A percentile compares a stretch with the other conserved stretches of the same genome.
Conservation (phyloP, 2,113 vertebrate species). For the Carassius gibelio region DNA sequence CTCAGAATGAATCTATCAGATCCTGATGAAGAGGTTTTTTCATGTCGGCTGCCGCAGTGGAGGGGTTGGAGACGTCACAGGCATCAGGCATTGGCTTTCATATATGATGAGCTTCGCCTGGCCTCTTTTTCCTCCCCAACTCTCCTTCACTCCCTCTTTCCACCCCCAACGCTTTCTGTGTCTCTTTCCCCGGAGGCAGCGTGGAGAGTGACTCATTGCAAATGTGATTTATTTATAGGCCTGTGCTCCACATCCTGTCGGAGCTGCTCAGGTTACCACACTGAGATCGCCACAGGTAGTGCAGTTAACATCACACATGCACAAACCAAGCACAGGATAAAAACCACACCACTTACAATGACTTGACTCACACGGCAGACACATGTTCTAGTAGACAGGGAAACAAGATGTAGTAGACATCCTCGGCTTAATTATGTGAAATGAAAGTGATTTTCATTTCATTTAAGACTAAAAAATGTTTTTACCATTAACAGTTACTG, state of each 20-base stretch:
- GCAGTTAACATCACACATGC: slow-evolving; percentile 30
- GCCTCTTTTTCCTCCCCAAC: not conserved
- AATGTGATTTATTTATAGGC: slow-evolving; percentile 55
- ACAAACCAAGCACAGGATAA: slow-evolving; percentile 13
- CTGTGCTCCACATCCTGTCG: slow-evolving; percentile 29
- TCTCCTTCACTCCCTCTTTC: slow-evolving; percentile 31
- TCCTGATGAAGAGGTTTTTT: not conserved
- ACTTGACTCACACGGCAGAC: not conserved
- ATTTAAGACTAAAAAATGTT: not conserved
- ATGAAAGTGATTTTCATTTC: not conserved
- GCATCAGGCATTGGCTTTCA: not conserved
- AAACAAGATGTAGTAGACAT: not conserved
- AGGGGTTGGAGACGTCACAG: not conserved
- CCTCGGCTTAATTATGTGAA: not conserved
- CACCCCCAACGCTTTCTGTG: slow-evolving; percentile 28
- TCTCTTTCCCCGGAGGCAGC: slow-evolving; percentile 61
- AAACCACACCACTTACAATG: not conserved
- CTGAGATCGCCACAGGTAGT: slow-evolving; percentile 44
- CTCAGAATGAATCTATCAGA: slow-evolving; percentile 25
- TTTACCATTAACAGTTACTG: not conserved
- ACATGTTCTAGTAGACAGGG: not conserved
- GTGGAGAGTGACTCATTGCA: slow-evolving; percentile 43
- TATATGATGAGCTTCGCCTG: slow-evolving; percentile 8
- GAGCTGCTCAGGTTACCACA: slow-evolving; percentile 43
- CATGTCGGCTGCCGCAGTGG: not conserved